phyloP scores from a whole-genome alignment of 2,113 vertebrate genomes.

The Bos indicus region DNA sequence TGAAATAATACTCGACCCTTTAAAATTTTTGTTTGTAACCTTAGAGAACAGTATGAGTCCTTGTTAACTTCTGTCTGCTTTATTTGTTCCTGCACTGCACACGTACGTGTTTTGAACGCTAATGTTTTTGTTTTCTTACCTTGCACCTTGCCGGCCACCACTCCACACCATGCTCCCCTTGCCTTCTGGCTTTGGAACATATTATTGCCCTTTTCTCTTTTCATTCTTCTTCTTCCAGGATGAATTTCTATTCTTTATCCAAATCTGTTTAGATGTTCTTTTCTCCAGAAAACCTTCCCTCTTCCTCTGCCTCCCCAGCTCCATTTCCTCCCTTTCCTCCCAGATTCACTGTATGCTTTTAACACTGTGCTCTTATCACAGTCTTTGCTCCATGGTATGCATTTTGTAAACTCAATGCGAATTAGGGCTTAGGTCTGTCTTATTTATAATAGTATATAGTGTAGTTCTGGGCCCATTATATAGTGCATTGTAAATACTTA shows the following conservation, averaged over 20 bases:
- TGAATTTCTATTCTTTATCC: neutral
- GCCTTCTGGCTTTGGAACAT: neutral
- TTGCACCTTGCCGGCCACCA: neutral
- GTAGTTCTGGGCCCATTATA: neutral
- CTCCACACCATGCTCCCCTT: neutral
- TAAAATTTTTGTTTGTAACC: neutral
- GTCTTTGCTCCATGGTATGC: neutral
- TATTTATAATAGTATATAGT: neutral
- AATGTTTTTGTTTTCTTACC: neutral
- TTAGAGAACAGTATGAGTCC: neutral
- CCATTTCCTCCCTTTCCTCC: neutral
- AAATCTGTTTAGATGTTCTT: neutral
- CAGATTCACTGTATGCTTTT: neutral
- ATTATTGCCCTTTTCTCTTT: neutral
- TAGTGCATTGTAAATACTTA: neutral
- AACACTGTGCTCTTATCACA: neutral
- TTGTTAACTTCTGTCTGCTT: neutral
- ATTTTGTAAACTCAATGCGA: slow-evolving; percentile 16
- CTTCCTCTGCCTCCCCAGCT: neutral
- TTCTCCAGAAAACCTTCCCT: neutral
- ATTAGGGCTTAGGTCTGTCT: neutral
- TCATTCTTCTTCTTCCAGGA: neutral
- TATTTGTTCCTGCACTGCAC: neutral
- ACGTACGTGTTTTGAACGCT: neutral
- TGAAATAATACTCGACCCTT: neutral